Conservation (phyloP, 2,797 vertebrate genomes). For the Crocodylus rhombifer region DNA sequence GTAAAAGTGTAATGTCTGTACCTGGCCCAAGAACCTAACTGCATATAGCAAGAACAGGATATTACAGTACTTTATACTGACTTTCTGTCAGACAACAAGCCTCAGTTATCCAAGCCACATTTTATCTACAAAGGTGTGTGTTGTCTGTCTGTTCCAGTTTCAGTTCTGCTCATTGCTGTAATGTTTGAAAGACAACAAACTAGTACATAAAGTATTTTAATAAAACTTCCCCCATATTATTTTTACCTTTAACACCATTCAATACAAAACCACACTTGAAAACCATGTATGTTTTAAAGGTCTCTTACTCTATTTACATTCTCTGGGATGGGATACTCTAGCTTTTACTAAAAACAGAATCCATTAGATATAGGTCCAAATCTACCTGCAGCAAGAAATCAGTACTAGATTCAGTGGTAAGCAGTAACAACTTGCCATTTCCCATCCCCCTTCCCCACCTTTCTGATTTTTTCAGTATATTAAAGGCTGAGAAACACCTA, state of each 20-base stretch:
- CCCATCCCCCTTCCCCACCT: not conserved
- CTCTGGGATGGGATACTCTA: not conserved
- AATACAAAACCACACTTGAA: not conserved
- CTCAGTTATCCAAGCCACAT: not conserved
- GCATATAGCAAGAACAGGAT: not conserved
- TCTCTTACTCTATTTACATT: not conserved
- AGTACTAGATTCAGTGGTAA: not conserved
- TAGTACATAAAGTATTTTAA: not conserved
- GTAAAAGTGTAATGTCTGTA: too few relatives aligned
- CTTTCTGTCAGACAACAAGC: not conserved
- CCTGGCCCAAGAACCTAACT: not conserved
- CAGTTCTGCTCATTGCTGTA: not conserved
- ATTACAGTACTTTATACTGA: not conserved
- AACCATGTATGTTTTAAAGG: not conserved
- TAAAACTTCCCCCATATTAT: not conserved
- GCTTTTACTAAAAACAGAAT: not conserved
- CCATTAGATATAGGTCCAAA: not conserved
- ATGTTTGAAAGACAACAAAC: not conserved
- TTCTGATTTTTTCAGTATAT: not conserved
- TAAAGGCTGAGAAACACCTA: not conserved
- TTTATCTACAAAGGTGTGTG: not conserved
- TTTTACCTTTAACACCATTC: not conserved
- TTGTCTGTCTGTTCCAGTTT: not conserved
- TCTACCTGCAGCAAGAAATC: not conserved
- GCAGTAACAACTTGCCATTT: not conserved